Base-by-base conservation (phyloP, 92 coral and sea anemone genomes). In the Virgularia gustaviana region DNA sequence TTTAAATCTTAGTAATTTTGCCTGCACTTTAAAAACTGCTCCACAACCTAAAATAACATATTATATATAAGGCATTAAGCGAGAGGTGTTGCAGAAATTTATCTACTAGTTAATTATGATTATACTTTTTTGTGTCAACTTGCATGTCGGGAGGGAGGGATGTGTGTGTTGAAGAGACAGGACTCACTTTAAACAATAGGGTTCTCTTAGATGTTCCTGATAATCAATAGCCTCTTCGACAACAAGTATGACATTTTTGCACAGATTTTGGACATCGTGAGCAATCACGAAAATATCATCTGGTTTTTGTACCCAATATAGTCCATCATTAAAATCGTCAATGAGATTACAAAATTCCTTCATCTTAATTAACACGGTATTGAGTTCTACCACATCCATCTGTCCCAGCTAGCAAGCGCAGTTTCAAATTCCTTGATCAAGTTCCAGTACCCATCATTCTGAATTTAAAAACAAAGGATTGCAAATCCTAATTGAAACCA, bases 251-350 rank as follows among this genome's bases (percentile, higher is more conserved):
- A 63, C 36, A 9, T 63, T 34, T 63, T 63, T 33, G 49, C 71
- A 63, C 33, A 63, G 51, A 0, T 41, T 63, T 39, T 63, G 34
- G 34, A 63, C 41, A 37, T 63, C 41, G 22, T 9, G 52, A 25
- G 51, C 31, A 36, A 37, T 63, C 6, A 63, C 71, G 41, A 63
- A 22, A 41, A 63, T 39, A 39, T 63, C 71, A 39, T 63, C 52
- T 63, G 71, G 53, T 52, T 63, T 49, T 34, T 37, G 71, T 39
- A 63, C 71, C 71, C 71, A 63, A 63, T 36, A 63, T 22, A 13
- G 23, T 18, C 49, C 52, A 39, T 63, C 34, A 63, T 63, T 22
- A 29, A 36, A 63, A 36, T 63, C 71, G 22, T 63, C 41, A 13
- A 63, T 23, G 39, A 63, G 41, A 8, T 33, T 39, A 30, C 41